phyloP scores from a whole-genome alignment of 2,888 invertebrate species.

The Xylota sylvarum region DNA sequence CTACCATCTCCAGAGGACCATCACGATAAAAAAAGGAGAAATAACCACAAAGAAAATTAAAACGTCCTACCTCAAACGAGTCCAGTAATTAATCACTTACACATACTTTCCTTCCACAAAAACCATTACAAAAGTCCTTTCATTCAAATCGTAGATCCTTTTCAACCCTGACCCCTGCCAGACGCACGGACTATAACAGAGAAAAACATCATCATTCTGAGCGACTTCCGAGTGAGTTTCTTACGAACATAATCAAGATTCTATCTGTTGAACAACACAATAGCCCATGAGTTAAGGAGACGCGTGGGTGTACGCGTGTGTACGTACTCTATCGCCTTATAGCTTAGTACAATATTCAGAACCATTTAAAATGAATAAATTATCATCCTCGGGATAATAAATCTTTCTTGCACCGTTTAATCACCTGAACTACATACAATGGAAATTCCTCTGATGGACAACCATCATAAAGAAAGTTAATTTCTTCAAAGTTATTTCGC shows the following conservation, averaged over 20 bases:
- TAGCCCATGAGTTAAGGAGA: neutral
- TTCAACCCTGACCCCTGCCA: slow-evolving; percentile 7
- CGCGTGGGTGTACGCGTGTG: neutral
- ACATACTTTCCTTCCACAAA: slow-evolving; percentile 3
- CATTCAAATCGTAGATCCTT: slow-evolving; percentile 15
- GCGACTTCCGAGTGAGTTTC: slow-evolving; percentile 15
- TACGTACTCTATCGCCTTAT: neutral
- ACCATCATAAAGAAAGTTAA: slow-evolving; percentile 45
- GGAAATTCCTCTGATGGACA: slow-evolving; percentile 36
- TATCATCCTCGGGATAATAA: slow-evolving; percentile 53
- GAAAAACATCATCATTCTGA: slow-evolving; percentile 13
- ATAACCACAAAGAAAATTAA: slow-evolving; percentile 15
- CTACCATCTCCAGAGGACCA: neutral
- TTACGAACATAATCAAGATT: slow-evolving; percentile 33
- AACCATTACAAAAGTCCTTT: neutral
- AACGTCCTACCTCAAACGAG: slow-evolving; percentile 23
- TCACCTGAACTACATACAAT: slow-evolving; percentile 47
- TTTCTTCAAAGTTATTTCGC: slow-evolving; percentile 22
- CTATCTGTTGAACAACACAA: slow-evolving; percentile 39
- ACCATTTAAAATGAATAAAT: slow-evolving; percentile 55
- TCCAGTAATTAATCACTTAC: slow-evolving; percentile 43
- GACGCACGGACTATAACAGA: neutral
- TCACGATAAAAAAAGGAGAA: neutral
- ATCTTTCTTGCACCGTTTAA: slow-evolving; percentile 47
- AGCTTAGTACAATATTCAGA: slow-evolving; percentile 11